A percentile compares a stretch with the other conserved stretches of the same genome.
phyloP scores from a whole-genome alignment of 2,888 invertebrate species.

The Scaptomyza caliginosa region DNA sequence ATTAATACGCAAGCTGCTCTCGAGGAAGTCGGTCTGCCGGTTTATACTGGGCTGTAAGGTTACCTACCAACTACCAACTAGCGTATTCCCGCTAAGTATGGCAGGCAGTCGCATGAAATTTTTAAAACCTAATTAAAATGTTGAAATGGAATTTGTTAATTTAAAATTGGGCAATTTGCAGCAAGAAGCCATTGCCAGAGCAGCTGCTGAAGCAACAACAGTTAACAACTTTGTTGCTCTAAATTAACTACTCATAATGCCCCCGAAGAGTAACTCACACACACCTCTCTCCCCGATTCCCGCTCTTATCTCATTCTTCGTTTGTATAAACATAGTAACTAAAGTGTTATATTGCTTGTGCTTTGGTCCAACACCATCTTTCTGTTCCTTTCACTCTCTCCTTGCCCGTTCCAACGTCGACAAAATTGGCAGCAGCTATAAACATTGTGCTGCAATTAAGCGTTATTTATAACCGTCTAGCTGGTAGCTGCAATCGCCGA shows the following conservation, averaged over 20 bases:
- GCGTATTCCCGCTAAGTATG: slow-evolving; percentile 43
- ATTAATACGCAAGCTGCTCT: slow-evolving; percentile 78
- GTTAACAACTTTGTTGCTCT: slow-evolving; percentile 77
- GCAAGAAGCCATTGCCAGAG: slow-evolving; percentile 37
- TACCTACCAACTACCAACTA: neutral
- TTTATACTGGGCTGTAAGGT: slow-evolving; percentile 1
- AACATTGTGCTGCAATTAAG: slow-evolving; percentile 80
- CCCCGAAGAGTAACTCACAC: slow-evolving; percentile 23
- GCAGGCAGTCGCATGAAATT: slow-evolving; percentile 70
- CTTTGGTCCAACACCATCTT: slow-evolving; percentile 14
- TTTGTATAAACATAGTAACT: neutral
- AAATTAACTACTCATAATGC: slow-evolving; percentile 80
- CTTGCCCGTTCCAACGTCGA: slow-evolving; percentile 46
- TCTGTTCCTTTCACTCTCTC: neutral
- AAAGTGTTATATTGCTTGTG: slow-evolving; percentile 17
- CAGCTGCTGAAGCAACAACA: slow-evolving; percentile 51
- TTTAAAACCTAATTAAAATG: slow-evolving; percentile 81
- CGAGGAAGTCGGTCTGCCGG: slow-evolving; percentile 58
- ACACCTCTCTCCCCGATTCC: neutral
- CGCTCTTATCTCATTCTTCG: neutral
- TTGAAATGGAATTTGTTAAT: slow-evolving; percentile 81
- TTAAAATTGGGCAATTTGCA: slow-evolving; percentile 77
- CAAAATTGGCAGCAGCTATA: slow-evolving; percentile 69
- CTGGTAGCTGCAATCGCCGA: slow-evolving; percentile 34
- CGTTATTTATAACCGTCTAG: slow-evolving; percentile 82